A percentile compares a stretch with the other conserved stretches of the same genome.
Conservation (phyloP, 1,140 invertebrate species). For the Plutomurus gul region DNA sequence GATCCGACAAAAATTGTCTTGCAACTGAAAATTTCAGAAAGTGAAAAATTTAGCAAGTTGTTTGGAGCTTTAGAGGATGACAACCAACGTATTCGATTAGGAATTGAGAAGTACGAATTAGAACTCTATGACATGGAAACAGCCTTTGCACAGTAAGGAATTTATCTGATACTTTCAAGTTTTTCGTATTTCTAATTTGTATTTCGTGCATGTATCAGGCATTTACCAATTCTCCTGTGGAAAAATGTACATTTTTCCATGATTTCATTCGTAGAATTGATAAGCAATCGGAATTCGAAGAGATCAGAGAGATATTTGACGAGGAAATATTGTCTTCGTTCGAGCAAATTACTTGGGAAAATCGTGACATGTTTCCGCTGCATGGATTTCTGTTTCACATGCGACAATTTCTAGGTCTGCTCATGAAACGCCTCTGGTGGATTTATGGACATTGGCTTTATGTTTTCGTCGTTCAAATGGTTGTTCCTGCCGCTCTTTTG, state of each 20-base stretch:
- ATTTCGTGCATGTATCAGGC: too few relatives aligned
- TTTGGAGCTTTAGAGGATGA: neutral
- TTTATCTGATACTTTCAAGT: neutral
- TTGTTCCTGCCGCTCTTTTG: neutral
- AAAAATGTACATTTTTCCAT: too few relatives aligned
- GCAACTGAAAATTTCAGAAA: neutral
- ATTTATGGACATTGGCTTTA: neutral
- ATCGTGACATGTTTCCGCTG: neutral
- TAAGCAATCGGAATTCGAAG: neutral
- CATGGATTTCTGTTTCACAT: neutral
- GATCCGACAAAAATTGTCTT: neutral
- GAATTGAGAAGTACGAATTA: neutral
- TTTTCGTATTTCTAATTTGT: neutral
- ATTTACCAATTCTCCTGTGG: too few relatives aligned
- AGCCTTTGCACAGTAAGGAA: neutral
- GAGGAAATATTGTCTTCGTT: too few relatives aligned
- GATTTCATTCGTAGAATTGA: too few relatives aligned
- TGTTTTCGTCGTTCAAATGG: neutral
- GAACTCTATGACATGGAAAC: neutral
- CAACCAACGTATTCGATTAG: neutral
- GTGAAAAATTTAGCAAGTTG: neutral
- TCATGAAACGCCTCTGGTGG: slow-evolving; percentile 3
- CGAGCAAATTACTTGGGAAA: neutral
- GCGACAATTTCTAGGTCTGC: neutral
- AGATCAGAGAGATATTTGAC: neutral